Evolutionary conservation across 1,140 invertebrate species (phyloP).

Genomic region (Lepidurus packardi): DNA sequence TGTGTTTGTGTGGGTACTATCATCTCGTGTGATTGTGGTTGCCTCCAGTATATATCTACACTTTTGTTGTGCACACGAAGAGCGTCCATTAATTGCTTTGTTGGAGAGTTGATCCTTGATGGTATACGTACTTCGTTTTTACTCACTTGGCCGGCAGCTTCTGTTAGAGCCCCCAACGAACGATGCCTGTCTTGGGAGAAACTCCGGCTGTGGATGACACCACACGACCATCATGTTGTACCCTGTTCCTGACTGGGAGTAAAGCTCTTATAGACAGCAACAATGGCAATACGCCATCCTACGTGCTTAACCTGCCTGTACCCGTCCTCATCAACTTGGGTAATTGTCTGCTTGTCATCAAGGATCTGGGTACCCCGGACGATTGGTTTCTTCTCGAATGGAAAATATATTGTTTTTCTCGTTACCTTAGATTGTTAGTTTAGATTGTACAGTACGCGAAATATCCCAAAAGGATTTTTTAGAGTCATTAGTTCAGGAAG

Average conservation of each 20-base stretch:
- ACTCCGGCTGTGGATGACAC: slow-evolving; percentile 17
- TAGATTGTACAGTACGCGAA: too few relatives aligned
- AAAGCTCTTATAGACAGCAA: not conserved
- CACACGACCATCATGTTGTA: not conserved
- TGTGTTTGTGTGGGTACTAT: not conserved
- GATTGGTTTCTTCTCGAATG: not conserved
- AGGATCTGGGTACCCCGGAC: not conserved
- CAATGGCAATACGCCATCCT: not conserved
- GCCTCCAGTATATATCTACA: not conserved
- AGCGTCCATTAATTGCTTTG: slow-evolving; percentile 16
- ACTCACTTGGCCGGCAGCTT: not conserved
- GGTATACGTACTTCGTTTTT: not conserved
- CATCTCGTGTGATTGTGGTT: slow-evolving; percentile 5
- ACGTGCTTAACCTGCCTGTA: not conserved
- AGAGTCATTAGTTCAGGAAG: too few relatives aligned
- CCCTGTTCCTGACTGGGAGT: not conserved
- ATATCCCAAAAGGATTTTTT: too few relatives aligned
- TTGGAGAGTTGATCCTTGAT: slow-evolving; percentile 14
- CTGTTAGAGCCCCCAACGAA: not conserved
- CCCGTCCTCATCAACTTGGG: not conserved
- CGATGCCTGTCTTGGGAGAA: slow-evolving; percentile 10
- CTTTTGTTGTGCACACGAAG: not conserved
- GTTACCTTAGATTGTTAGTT: too few relatives aligned
- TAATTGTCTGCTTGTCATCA: not conserved
- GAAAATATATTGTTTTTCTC: too few relatives aligned